Evolutionary conservation across 2,113 vertebrate species (phyloP), one percentile per base, ranked within the genome.

Genomic region (Triplophysa rosa): DNA sequence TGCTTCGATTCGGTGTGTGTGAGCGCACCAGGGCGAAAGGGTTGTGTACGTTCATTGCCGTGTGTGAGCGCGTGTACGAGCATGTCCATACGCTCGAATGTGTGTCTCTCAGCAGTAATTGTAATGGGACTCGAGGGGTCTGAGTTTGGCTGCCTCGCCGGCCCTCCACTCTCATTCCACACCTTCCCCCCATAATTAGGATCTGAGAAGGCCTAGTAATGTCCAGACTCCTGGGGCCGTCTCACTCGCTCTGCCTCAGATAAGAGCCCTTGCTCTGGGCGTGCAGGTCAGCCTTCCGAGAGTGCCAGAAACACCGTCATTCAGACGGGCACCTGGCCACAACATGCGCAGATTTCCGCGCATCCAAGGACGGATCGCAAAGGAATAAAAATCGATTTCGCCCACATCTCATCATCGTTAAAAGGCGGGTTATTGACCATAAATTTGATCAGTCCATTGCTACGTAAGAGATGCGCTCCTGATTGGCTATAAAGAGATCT

Each of bases 181-280:
- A 33, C 26, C 79, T 69, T 67, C 61, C 73, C 82, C 47, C 73
- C 40, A 42, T 83, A 80, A 80, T 83, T 80, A 77, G 78, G 72
- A 77, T 77, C 49, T 54, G 72, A 80, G 72, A 80, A 75, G 59
- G 45, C 62, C 78, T 77, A 66, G 78, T 70, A 71, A 72, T 79
- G 29, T 79, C 70, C 67, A 61, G 71, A 49, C 78, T 76, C 72
- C 14, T 49, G 62, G 45, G 72, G 59, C 72, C 59, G 10, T 63
- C 72, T 63, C 37, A n/a, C 24, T 65, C 26, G 45, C 73, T 65
- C 62, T 33, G 61, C 24, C 62, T 66, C 24, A 65, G 74, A 77
- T 65, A 65, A 77, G 62, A 77, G 17, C 12, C 61, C 62, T 77
- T 7, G 45, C 62, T 77, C 62, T 54, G 74, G 62, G 74, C 74